Base-by-base conservation (phyloP, 2,888 invertebrate genomes). In the Hydrotaea cyrtoneurina region DNA sequence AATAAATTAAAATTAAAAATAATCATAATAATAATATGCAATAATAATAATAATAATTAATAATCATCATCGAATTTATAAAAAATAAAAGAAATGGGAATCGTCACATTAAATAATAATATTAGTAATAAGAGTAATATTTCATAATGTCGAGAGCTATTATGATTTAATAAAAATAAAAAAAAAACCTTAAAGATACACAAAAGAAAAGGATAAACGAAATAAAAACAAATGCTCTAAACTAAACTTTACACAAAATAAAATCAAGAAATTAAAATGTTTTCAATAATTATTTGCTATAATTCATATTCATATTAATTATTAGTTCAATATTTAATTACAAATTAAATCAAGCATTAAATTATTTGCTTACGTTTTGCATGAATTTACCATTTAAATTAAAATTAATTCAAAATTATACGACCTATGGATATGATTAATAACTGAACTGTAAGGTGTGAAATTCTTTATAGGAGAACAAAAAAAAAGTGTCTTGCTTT, bases 1-100 rank as follows among this genome's bases (percentile, higher is more conserved):
- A 76, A 76, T 72, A 82, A 81, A 78, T 78, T 84, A 83, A 76
- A 73, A 77, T 72, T 76, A 76, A 77, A 36, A 73, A 77, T 57
- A 62, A 46, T 43, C 43, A 31, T 76, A 64, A 19, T 74, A 53
- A 71, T 62, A 53, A 39, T 26, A 62, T 50, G 15, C 2, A 59
- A 78, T n/a, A n/a, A n/a, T 66, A 53, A 57, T 66, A 15, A 50
- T 50, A 50, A 50, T 50, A 50, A 50, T 15, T 50, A 50, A 50
- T 50, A n/a, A 50, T n/a, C 50, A n/a, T n/a, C n/a, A n/a, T n/a
- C n/a, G n/a, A 50, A 50, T 50, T 31, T 2, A n/a, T 50, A 43
- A 7, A 39, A 50, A 57, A 31, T 13, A 57, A 43, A n/a, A 43
- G 15, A 19, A 50, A n/a, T n/a, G n/a, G n/a, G 1, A 15, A 1